Evolutionary conservation across 2,888 invertebrate species (phyloP).

Genomic region (Nephrotoma appendiculata): DNA sequence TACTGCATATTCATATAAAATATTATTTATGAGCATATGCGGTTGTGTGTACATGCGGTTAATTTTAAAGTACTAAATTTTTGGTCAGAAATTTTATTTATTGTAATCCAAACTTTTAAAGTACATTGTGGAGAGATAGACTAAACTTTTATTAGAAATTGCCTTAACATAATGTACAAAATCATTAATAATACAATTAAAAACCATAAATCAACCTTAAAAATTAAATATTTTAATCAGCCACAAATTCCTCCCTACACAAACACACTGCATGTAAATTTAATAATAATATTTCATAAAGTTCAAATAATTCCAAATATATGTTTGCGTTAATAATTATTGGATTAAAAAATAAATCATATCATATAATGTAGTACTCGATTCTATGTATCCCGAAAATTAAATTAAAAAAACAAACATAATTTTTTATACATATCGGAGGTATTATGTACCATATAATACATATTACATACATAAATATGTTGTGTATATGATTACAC

Average conservation of each 20-base stretch:
- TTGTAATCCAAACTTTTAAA: too few relatives aligned
- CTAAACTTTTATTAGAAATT: too few relatives aligned
- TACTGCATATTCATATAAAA: not conserved
- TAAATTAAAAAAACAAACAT: not conserved
- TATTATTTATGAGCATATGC: not conserved
- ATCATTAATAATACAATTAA: not conserved
- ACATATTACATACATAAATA: not conserved
- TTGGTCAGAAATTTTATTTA: not conserved
- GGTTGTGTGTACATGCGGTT: not conserved
- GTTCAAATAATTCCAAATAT: not conserved
- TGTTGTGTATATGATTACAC: not conserved
- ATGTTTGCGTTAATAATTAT: not conserved
- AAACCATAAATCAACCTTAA: not conserved
- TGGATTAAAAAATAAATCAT: not conserved
- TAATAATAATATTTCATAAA: not conserved
- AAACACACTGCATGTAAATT: not conserved
- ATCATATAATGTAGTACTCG: not conserved
- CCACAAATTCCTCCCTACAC: not conserved
- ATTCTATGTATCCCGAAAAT: not conserved
- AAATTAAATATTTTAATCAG: not conserved
- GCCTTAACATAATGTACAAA: not conserved
- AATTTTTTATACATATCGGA: not conserved
- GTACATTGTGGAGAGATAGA: not conserved
- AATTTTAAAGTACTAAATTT: not conserved
- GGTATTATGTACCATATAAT: too few relatives aligned